Evolutionary conservation across 2,113 vertebrate species (phyloP).

Genomic region (Pelodiscus sinensis): DNA sequence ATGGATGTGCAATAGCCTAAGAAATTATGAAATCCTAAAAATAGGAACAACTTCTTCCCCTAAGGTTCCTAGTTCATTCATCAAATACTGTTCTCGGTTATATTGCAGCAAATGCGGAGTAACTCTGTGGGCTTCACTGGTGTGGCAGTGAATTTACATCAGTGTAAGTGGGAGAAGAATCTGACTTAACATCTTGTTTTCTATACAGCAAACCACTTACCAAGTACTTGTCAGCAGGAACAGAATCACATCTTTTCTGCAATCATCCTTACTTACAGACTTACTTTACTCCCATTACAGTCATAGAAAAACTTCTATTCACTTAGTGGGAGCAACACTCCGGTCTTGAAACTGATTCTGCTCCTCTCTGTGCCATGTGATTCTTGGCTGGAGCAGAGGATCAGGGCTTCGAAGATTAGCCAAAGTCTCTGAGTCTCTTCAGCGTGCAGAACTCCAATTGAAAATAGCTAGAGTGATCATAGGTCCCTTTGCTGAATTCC

Average conservation of each 20-base stretch:
- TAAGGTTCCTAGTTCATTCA: background rate
- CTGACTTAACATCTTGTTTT: background rate
- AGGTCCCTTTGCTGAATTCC: too few species aligned
- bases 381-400: background rate
- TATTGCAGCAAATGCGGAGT: background rate
- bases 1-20: background rate
- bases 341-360: background rate
- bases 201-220: background rate
- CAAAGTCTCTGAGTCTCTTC: background rate
- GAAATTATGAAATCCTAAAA: background rate
- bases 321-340: background rate
- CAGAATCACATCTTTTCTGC: background rate
- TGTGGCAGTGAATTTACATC: background rate
- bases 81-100: background rate
- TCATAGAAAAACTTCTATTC: background rate
- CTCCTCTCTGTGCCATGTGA: too few species aligned
- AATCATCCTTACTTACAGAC: background rate
- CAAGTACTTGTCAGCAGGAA: background rate
- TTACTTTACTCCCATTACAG: background rate
- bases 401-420: background rate
- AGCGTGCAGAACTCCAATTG: background rate
- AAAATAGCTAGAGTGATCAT: too few species aligned
- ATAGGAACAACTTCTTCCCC: background rate
- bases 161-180: background rate
- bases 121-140: background rate